A percentile compares a stretch with the other conserved stretches of the same genome.
Conservation (phyloP, 2,113 vertebrate genomes). For the Polypterus senegalus region DNA sequence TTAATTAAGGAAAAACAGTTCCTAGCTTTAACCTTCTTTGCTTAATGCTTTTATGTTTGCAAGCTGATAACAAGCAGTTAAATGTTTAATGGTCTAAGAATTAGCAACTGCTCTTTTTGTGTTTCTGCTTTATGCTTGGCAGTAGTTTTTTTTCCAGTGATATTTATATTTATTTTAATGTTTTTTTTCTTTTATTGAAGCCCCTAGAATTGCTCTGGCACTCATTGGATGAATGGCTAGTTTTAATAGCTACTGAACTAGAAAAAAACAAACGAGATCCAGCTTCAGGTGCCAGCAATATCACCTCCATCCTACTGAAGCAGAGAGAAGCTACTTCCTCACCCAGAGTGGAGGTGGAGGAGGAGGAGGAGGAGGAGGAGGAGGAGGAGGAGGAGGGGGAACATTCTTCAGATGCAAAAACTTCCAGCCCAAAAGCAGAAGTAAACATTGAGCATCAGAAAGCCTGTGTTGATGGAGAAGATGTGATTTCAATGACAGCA, state of each 20-base stretch:
- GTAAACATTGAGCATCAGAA: slow-evolving; percentile 55
- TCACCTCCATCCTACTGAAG: slow-evolving; percentile 73
- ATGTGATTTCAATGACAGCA: slow-evolving; percentile 94
- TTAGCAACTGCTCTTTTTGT: no score
- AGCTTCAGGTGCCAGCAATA: slow-evolving; percentile 40
- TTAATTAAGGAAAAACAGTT: no score
- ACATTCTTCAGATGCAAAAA: slow-evolving; percentile 12
- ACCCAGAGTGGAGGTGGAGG: slow-evolving; percentile 1
- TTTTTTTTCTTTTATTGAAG: slow-evolving; percentile 43
- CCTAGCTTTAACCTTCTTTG: no score
- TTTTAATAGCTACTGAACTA: slow-evolving; percentile 88
- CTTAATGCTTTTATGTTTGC: no score
- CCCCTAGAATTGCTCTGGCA: slow-evolving; percentile 93
- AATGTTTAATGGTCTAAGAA: no score
- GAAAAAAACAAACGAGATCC: slow-evolving; percentile 67
- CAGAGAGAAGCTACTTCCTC: slow-evolving; percentile 49
- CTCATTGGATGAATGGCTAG: slow-evolving; percentile 92
- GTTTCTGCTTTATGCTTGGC: no score
- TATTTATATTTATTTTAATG: slow-evolving; percentile 11
- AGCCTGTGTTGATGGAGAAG: slow-evolving; percentile 69
- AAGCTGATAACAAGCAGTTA: no score
- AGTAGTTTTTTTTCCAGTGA: background rate
- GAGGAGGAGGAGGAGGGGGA: slow-evolving; percentile 12
- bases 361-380: slow-evolving; percentile 10
- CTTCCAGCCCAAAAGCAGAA: slow-evolving; percentile 24